Evolutionary conservation across 2,797 vertebrate genomes (phyloP).

Genomic region (Amblyopsis hoosieri): DNA sequence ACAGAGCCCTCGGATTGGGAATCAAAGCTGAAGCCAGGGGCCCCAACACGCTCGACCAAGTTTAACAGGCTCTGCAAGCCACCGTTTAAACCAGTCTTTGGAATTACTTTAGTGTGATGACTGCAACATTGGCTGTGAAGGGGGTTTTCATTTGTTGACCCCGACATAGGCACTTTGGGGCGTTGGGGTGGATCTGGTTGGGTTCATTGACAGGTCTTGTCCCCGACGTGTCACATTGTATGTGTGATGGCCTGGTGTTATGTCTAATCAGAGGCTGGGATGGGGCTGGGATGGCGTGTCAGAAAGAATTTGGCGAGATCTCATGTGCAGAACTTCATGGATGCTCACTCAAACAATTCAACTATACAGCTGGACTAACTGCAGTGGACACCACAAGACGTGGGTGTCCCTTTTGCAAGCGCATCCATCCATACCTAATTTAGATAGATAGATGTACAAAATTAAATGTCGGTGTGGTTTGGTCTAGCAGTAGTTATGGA

Average conservation of each 20-base stretch:
- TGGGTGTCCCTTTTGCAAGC: neutral
- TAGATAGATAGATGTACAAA: neutral
- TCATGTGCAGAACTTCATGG: constrained; percentile 45
- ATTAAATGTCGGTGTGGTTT: no score
- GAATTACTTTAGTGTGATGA: constrained; percentile 56
- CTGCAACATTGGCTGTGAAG: constrained; percentile 57
- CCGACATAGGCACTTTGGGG: constrained; percentile 64
- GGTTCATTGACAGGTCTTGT: constrained; percentile 63
- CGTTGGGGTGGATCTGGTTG: constrained; percentile 49
- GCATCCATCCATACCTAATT: neutral
- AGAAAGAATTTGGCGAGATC: constrained; percentile 57
- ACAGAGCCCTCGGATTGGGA: constrained; percentile 27
- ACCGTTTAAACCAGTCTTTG: constrained; percentile 50
- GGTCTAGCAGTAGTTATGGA: no score
- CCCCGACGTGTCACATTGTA: constrained; percentile 35
- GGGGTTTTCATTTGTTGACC: constrained; percentile 69
- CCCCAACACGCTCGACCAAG: constrained; percentile 35
- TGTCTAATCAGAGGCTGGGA: constrained; percentile 52
- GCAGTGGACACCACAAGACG: neutral
- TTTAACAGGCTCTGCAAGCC: constrained; percentile 51
- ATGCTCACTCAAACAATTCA: constrained; percentile 28
- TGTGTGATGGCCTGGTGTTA: constrained; percentile 51
- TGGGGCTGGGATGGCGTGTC: constrained; percentile 54
- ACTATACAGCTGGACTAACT: constrained; percentile 9
- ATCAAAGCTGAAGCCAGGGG: constrained; percentile 44